Evolutionary conservation across 2,888 invertebrate genomes (phyloP).

Genomic region (Stenoptilia bipunctidactyla): DNA sequence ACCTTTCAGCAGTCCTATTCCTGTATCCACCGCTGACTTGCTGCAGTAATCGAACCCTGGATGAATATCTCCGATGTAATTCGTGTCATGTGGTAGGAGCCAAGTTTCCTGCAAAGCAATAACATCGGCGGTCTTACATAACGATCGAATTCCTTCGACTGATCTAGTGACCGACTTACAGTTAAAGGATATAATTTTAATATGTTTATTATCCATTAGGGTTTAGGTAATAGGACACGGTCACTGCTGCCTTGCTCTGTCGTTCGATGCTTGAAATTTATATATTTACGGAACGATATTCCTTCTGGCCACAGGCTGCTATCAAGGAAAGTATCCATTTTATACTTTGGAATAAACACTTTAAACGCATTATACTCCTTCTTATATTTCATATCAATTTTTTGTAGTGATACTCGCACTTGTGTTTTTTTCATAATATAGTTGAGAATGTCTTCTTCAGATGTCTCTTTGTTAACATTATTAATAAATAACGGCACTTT

Average conservation of each 20-base stretch:
- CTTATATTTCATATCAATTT: conserved; percentile 11
- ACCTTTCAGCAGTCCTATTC: conserved; percentile 1
- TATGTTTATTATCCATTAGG: not conserved
- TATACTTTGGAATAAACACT: conserved; percentile 14
- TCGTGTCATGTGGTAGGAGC: not conserved
- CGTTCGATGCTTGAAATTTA: not conserved
- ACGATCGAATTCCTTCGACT: not conserved
- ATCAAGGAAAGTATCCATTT: conserved; percentile 12
- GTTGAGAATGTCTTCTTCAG: conserved; percentile 9
- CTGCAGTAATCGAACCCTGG: not conserved
- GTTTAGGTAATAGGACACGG: too few relatives aligned
- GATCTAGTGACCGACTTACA: not conserved
- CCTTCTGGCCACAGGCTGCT: conserved; percentile 17
- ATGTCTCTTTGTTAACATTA: conserved; percentile 12
- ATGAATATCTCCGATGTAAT: not conserved
- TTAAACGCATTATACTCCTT: conserved; percentile 14
- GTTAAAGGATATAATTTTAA: not conserved
- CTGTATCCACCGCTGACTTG: conserved; percentile 1
- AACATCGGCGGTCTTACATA: not conserved
- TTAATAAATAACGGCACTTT: conserved; percentile 15
- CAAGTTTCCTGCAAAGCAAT: conserved; percentile 1
- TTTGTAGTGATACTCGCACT: conserved; percentile 8
- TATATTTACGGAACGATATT: conserved; percentile 13
- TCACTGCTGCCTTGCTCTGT: too few relatives aligned
- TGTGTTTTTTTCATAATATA: conserved; percentile 13